phyloP scores from a whole-genome alignment of 2,797 vertebrate genomes.

The Selene dorsalis region DNA sequence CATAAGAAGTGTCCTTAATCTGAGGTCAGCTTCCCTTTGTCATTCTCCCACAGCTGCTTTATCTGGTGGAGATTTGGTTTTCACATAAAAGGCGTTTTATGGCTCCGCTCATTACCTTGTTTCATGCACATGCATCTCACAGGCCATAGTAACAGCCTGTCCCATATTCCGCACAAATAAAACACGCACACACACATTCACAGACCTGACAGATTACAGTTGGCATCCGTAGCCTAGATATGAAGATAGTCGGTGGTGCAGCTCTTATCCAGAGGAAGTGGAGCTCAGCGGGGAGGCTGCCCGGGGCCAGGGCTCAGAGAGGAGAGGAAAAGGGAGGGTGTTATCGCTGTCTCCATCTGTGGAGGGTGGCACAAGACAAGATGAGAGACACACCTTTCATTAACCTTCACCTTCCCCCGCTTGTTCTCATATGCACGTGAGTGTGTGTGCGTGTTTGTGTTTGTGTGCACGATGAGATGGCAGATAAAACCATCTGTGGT shows the following conservation, averaged over 20 bases:
- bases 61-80: constrained; percentile 34
- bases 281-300: constrained; percentile 41
- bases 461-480: constrained; percentile 4
- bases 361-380: constrained; percentile 63
- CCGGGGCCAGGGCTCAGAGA: constrained; percentile 13
- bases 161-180: constrained; percentile 37
- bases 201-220: constrained; percentile 56
- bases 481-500: neutral
- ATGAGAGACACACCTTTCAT: constrained; percentile 69
- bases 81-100: constrained; percentile 24
- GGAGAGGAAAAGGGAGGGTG: constrained; percentile 49
- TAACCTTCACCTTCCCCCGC: constrained; percentile 77
- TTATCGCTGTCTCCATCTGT: constrained; percentile 76
- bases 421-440: constrained; percentile 45
- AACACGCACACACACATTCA: constrained; percentile 4
- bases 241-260: constrained; percentile 41
- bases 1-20: constrained; percentile 17
- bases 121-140: constrained; percentile 23
- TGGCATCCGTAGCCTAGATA: constrained; percentile 62
- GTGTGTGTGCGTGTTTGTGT: constrained; percentile 30
- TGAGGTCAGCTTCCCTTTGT: constrained; percentile 41
- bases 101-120: constrained; percentile 5
- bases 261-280: constrained; percentile 62
- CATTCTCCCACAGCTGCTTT: constrained; percentile 35
- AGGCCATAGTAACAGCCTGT: constrained; percentile 12